phyloP scores from a whole-genome alignment of 2,113 vertebrate genomes.

The Atherinomorus stipes region DNA sequence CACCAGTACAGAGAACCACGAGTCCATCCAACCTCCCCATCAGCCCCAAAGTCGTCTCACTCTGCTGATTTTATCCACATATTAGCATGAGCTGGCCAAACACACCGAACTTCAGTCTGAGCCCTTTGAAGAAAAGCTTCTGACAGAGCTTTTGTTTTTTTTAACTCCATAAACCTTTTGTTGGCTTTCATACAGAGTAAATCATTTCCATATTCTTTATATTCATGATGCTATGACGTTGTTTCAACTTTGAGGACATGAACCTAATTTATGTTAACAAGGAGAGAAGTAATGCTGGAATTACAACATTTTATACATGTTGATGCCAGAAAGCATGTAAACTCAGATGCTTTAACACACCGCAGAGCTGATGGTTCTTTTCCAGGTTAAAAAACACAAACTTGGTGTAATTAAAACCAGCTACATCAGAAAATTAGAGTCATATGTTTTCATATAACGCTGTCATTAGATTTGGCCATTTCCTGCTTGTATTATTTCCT shows the following conservation, averaged over 20 bases:
- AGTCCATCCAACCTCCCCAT: constrained; percentile 26
- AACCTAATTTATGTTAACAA: constrained; percentile 37
- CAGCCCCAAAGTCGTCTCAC: constrained; percentile 28
- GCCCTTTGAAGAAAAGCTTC: constrained; percentile 41
- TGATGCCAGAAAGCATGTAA: background rate
- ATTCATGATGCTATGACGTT: constrained; percentile 21
- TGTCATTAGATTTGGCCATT: constrained; percentile 35
- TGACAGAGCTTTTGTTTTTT: constrained; percentile 54
- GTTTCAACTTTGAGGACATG: constrained; percentile 32
- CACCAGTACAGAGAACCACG: background rate
- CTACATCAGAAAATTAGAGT: constrained; percentile 21
- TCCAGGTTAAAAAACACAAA: constrained; percentile 24
- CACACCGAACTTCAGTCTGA: background rate
- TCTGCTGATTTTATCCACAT: constrained; percentile 28
- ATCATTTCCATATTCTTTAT: constrained; percentile 44
- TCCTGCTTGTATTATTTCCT: constrained; percentile 15
- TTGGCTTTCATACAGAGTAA: constrained; percentile 9
- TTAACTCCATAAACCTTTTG: constrained; percentile 22
- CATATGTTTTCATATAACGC: constrained; percentile 15
- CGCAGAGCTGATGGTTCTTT: background rate
- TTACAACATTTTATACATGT: background rate
- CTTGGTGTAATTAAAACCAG: constrained; percentile 42
- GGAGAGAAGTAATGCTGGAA: background rate
- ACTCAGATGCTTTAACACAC: background rate
- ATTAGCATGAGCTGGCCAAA: background rate